Conservation (phyloP, 2,797 vertebrate species). For the Odontamblyopus rebecca region DNA sequence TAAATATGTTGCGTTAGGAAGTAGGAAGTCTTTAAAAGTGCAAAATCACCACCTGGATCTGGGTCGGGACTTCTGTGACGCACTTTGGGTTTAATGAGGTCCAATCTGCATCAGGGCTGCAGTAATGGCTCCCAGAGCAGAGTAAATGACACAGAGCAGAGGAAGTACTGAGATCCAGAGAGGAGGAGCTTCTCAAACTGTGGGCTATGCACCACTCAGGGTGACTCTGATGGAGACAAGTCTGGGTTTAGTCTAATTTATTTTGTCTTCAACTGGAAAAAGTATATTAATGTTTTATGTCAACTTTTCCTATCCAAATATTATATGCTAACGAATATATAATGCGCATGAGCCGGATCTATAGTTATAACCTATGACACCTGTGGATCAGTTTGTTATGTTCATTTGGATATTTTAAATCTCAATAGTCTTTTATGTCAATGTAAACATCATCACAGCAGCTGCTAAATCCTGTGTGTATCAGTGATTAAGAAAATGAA, state of each 20-base stretch:
- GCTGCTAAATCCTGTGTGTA: too few relatives aligned
- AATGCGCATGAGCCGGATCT: too few relatives aligned
- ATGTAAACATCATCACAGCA: too few relatives aligned
- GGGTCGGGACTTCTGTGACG: neutral
- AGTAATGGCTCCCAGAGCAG: neutral
- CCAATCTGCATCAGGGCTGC: neutral
- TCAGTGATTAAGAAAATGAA: too few relatives aligned
- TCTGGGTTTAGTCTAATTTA: neutral
- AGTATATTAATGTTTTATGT: too few relatives aligned
- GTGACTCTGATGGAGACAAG: neutral
- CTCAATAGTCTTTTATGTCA: too few relatives aligned
- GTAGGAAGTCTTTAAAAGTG: slow-evolving; percentile 1
- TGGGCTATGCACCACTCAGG: neutral
- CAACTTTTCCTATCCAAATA: too few relatives aligned
- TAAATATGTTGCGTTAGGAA: neutral
- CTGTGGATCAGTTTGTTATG: too few relatives aligned
- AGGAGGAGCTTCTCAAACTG: neutral
- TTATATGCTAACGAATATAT: too few relatives aligned
- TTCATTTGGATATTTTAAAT: too few relatives aligned
- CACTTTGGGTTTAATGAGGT: neutral
- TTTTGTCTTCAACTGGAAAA: too few relatives aligned
- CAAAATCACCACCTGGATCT: slow-evolving; percentile 1
- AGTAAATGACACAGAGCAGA: neutral
- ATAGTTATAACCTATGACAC: too few relatives aligned
- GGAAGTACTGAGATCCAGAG: neutral